Evolutionary conservation across 1,140 invertebrate species (phyloP).

Genomic region (Penaeus chinensis): DNA sequence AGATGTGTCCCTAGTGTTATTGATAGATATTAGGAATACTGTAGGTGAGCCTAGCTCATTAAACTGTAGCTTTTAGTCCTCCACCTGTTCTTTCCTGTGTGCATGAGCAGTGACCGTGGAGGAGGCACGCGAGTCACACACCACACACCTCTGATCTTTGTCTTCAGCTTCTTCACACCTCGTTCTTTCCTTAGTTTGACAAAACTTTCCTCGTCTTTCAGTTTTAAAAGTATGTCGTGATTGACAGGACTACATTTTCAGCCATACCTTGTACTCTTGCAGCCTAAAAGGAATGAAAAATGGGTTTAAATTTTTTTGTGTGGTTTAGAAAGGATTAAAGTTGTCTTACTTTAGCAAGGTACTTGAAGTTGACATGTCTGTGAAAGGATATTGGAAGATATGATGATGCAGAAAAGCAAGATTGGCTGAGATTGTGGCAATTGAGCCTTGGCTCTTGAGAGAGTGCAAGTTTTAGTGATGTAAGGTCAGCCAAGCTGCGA

Average conservation of each 20-base stretch:
- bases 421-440: constrained; percentile 56
- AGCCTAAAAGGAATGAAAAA: constrained; percentile 7
- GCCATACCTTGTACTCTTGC: constrained; percentile 43
- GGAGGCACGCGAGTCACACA: constrained; percentile 58
- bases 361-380: not conserved
- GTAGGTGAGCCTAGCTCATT: constrained; percentile 61
- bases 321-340: too few relatives aligned
- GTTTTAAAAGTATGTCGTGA: constrained; percentile 55
- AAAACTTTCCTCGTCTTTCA: constrained; percentile 58
- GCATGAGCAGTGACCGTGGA: constrained; percentile 54
- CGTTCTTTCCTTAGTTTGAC: constrained; percentile 41
- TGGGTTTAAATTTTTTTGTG: not conserved
- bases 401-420: constrained; percentile 35
- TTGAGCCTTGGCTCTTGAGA: constrained; percentile 51
- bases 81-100: constrained; percentile 57
- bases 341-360: too few relatives aligned
- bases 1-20: constrained; percentile 61
- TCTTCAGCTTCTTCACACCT: constrained; percentile 39
- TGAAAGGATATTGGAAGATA: not conserved
- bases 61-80: constrained; percentile 56
- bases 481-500: constrained; percentile 58
- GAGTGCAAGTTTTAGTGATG: constrained; percentile 60
- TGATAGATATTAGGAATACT: constrained; percentile 59
- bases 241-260: constrained; percentile 58
- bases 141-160: constrained; percentile 38